A percentile compares a stretch with the other conserved stretches of the same genome.
These are phyloP conservation scores for Xiphydria camelus DNA, from an alignment of 2,888 invertebrate genomes.

Conservation along the genomic window DNA sequence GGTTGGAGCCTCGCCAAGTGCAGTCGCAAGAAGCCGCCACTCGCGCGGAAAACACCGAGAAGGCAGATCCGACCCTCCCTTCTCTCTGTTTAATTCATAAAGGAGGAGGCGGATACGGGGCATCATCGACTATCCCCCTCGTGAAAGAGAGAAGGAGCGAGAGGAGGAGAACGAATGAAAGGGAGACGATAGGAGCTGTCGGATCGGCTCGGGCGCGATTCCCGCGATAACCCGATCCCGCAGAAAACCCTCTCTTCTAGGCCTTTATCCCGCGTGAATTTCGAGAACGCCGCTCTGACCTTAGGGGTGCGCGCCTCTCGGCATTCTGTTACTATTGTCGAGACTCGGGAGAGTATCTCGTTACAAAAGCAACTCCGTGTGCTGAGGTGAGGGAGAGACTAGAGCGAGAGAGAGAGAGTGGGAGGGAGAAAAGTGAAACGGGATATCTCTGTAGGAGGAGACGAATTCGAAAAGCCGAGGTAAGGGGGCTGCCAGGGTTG, in stretches of 20 bases:
- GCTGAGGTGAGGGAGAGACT: too few relatives aligned
- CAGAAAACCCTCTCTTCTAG: neutral
- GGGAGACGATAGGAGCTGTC: too few relatives aligned
- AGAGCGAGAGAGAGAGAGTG: conserved; percentile 1
- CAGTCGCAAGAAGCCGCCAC: conserved; percentile 12
- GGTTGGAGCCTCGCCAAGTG: conserved; percentile 19
- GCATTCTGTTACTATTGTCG: conserved; percentile 29
- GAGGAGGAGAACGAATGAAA: conserved; percentile 16
- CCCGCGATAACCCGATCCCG: neutral
- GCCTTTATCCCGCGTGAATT: conserved; percentile 5
- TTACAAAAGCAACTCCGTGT: conserved; percentile 22
- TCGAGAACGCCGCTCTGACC: conserved; percentile 25
- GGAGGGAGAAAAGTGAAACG: conserved; percentile 1
- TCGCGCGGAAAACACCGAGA: conserved; percentile 1
- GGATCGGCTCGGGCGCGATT: neutral
- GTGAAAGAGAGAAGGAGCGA: conserved; percentile 8
- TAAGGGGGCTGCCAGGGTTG: conserved; percentile 1
- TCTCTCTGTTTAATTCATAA: conserved; percentile 27
- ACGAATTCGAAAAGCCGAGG: conserved; percentile 4
- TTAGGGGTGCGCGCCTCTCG: conserved; percentile 22
- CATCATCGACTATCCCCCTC: too few relatives aligned
- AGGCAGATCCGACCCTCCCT: conserved; percentile 10
- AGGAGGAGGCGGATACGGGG: neutral
- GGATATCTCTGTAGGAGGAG: neutral
- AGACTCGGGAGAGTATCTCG: conserved; percentile 19